Evolutionary conservation across 2,113 vertebrate genomes (phyloP), one percentile per base, ranked within the genome.

Genomic region (Cavia porcellus): DNA sequence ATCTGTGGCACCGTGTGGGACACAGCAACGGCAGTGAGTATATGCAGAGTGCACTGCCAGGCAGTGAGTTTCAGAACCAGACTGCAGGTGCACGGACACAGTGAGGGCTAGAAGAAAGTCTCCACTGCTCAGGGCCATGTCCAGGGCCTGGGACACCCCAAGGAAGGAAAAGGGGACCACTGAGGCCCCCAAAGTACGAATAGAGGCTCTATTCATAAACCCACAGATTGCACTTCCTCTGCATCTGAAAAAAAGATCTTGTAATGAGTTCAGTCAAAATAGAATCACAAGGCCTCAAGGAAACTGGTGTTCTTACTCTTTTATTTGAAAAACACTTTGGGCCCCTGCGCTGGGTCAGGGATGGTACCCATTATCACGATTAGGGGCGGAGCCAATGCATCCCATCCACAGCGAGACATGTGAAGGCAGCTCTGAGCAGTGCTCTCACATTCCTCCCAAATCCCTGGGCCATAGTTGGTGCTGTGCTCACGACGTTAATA

Each of bases 401-500:
- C 8, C 74, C 70, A 68, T 38, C 17, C 38, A 45, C 7, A 77
- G 11, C 1, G 20, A 22, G 66, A 93, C 11, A 50, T 64, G 6
- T 30, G 35, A 79, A 79, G 84, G 52, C 30, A 92, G 45, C 30
- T 75, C 64, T 30, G 52, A 92, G 88, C 90, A 55, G 45, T 24
- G 13, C 35, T 7, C 84, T 75, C n/a, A 55, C 52, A 93, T 55
- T 89, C 79, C 35, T 12, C 55, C 30, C 7, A 91, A 96, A 87
- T 79, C 70, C 42, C 81, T 88, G 35, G 38, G 81, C 75, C 45
- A 57, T 17, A 61, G 50, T 55, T 66, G 30, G 72, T 75, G 74
- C 83, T 90, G 32, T 66, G 32, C 80, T 93, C 72, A 72, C 30
- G 89, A 75, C 89, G 89, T 80, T 92, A 94, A 96, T 94, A 88